A percentile compares a stretch with the other conserved stretches of the same genome.
Evolutionary conservation across 1,140 invertebrate species (phyloP).

Genomic region (Drosophila melanica): DNA sequence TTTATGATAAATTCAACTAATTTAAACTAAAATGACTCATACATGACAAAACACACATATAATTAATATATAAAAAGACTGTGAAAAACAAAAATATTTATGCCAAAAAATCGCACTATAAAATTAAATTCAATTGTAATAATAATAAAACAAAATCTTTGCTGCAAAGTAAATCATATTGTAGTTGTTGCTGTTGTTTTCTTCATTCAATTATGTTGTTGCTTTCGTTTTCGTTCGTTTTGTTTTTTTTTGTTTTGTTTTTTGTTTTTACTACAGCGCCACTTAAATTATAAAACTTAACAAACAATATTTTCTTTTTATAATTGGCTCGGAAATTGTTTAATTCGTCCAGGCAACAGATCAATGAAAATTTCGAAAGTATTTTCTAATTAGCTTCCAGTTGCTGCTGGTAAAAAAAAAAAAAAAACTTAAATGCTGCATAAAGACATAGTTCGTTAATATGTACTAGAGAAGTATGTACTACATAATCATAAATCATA

Average conservation of each 20-base stretch:
- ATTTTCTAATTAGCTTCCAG: conserved; percentile 7
- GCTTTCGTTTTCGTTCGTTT: neutral
- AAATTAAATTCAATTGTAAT: conserved; percentile 53
- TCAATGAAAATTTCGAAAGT: conserved; percentile 11
- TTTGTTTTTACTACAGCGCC: conserved; percentile 31
- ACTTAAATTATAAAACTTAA: conserved; percentile 77
- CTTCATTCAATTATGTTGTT: neutral
- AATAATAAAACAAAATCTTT: conserved; percentile 62
- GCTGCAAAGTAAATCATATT: conserved; percentile 57
- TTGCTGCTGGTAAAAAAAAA: conserved; percentile 55
- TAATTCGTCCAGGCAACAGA: conserved; percentile 54
- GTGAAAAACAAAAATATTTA: conserved; percentile 48
- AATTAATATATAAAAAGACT: conserved; percentile 23
- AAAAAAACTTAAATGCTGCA: conserved; percentile 71
- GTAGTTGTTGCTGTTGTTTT: conserved; percentile 28
- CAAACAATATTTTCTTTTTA: conserved; percentile 66
- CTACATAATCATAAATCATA: conserved; percentile 27
- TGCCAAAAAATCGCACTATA: conserved; percentile 74
- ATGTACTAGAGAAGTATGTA: conserved; percentile 4
- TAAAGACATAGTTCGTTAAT: conserved; percentile 54
- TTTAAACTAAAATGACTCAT: conserved; percentile 76
- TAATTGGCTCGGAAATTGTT: conserved; percentile 77
- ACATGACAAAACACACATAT: conserved; percentile 21
- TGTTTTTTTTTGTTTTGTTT: conserved; percentile 4
- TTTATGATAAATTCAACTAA: conserved; percentile 69